These are phyloP conservation scores for Propithecus perrieri DNA, from an alignment of 2,797 vertebrate species.

Conservation along the genomic window DNA sequence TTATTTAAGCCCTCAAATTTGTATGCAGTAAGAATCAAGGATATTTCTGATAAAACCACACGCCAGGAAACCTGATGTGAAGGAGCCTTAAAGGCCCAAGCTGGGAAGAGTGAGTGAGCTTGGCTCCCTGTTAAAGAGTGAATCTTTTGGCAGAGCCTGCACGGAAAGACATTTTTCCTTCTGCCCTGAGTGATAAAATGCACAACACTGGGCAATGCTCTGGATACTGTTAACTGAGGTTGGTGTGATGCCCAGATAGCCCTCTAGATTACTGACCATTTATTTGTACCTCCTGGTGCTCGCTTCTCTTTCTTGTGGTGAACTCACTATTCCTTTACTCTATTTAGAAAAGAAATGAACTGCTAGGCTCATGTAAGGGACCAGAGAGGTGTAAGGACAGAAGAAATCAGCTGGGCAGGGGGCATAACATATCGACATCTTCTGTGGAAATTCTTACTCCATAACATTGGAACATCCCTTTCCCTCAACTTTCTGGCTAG, in stretches of 20 bases:
- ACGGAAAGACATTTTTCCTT: neutral
- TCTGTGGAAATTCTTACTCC: neutral
- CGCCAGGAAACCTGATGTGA: neutral
- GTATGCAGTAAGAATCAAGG: neutral
- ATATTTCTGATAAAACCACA: conserved; percentile 15
- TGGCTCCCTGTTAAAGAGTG: neutral
- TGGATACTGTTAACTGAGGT: neutral
- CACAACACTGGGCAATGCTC: neutral
- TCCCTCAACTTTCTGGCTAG: neutral
- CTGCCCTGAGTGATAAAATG: conserved; percentile 17
- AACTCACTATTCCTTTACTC: neutral
- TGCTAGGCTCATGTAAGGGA: neutral
- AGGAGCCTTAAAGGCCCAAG: neutral
- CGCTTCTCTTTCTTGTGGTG: neutral
- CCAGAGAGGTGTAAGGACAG: neutral
- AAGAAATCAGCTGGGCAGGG: neutral
- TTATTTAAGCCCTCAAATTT: conserved; percentile 27
- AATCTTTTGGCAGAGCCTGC: neutral
- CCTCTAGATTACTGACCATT: neutral
- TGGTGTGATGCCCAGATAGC: neutral
- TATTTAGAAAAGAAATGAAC: conserved; percentile 39
- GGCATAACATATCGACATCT: neutral
- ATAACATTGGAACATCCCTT: neutral
- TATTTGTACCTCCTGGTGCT: neutral
- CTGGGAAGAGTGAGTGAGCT: neutral